Conservation (phyloP, 2,888 invertebrate species). For the Lasioglossum figueresi region DNA sequence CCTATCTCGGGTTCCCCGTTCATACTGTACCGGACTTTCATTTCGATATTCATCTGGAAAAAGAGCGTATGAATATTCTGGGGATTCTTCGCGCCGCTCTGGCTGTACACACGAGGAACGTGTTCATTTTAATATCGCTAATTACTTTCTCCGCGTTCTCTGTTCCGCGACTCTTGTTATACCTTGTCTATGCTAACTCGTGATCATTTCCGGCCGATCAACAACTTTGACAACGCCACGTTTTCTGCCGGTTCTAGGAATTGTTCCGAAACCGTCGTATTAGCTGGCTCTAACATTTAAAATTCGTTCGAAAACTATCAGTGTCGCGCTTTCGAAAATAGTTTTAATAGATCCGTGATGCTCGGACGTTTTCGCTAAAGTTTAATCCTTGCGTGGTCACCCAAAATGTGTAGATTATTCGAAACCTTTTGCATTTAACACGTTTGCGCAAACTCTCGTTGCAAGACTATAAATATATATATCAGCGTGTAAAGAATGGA, state of each 20-base stretch:
- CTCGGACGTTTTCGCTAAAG: too few relatives aligned
- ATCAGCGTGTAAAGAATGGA: too few relatives aligned
- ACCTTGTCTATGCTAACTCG: not conserved
- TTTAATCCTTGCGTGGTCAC: too few relatives aligned
- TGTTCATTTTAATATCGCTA: slow-evolving; percentile 39
- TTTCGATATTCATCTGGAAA: slow-evolving; percentile 35
- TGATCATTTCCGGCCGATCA: not conserved
- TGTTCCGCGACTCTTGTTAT: not conserved
- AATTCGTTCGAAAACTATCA: not conserved
- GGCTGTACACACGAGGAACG: slow-evolving; percentile 17
- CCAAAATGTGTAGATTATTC: too few relatives aligned
- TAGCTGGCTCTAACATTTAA: not conserved
- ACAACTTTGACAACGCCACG: not conserved
- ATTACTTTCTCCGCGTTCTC: not conserved
- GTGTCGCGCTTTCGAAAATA: not conserved
- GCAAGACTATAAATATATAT: too few relatives aligned
- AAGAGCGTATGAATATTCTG: slow-evolving; percentile 37
- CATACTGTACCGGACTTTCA: slow-evolving; percentile 18
- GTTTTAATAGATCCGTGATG: not conserved
- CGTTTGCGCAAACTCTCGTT: too few relatives aligned
- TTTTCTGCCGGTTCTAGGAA: not conserved
- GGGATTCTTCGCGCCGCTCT: not conserved
- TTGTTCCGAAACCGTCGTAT: not conserved
- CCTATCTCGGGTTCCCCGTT: slow-evolving; percentile 13
- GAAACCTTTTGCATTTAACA: too few relatives aligned